Evolutionary conservation across 2,888 invertebrate species (phyloP), one percentile per base, ranked within the genome.

Genomic region (Thereva unica): DNA sequence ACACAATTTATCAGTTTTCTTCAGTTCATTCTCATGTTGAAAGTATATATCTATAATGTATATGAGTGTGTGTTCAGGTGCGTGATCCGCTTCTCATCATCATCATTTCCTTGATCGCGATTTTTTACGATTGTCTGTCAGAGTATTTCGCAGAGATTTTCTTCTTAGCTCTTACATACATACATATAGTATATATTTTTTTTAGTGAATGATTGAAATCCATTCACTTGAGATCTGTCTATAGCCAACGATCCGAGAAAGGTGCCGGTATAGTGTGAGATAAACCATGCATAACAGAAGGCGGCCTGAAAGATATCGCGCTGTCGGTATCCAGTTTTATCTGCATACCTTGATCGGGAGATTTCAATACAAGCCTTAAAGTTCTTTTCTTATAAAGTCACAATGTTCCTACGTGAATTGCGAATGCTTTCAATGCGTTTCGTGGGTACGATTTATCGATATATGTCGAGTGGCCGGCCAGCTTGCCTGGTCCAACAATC

Each of bases 51-150:
- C 1, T 23, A 23, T 23, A 23, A n/a, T n/a, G n/a, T 23, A 23
- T 23, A 23, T 23, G 23, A 23, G 23, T 23, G 23, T 23, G 45
- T 9, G 37, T 45, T 57, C 45, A 45, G 34, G 45, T 57, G 57
- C 45, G 45, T 57, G 45, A 44, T 57, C 45, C 35, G 57, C 45
- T 57, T 57, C 45, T 44, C 45, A 45, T 45, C 45, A 44, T 57
- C 5, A 37, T 41, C 23, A 23, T 23, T 23, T 23, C 23, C 23
- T n/a, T 35, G n/a, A 56, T 56, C 44, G 56, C 35, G 56, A 12
- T 34, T 56, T 9, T 44, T 56, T 40, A 12, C 44, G 44, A 44
- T 56, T 56, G 42, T 23, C 44, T 56, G 41, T 10, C 6, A 40
- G 12, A 35, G 3, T 8, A 35, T 35, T 44, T 56, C 44, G 44